phyloP scores from a whole-genome alignment of 2,113 vertebrate species.

The Petromus typicus region DNA sequence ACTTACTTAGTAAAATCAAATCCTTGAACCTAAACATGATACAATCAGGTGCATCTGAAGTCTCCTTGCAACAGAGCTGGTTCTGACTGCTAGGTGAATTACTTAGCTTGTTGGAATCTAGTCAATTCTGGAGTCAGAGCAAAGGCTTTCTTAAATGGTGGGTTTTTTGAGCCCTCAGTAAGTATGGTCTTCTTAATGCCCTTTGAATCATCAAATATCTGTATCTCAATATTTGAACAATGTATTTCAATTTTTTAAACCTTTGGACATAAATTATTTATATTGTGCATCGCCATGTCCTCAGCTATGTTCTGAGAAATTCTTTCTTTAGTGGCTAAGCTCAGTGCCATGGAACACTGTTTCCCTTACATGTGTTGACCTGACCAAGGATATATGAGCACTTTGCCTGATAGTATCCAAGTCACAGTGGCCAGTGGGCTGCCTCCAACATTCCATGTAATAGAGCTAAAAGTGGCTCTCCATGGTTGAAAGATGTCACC shows the following conservation, averaged over 20 bases:
- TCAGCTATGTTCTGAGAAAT: not conserved
- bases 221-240: constrained; percentile 54
- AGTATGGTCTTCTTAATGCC: not conserved
- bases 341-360: not conserved
- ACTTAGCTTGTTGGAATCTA: not conserved
- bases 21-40: not conserved
- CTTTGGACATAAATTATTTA: constrained; percentile 44
- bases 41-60: not conserved
- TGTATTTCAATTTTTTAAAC: constrained; percentile 40
- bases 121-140: not conserved
- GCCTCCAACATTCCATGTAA: not conserved
- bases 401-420: not conserved
- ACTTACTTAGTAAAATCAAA: not conserved
- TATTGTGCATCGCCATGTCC: not conserved
- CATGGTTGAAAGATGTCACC: not conserved
- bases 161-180: not conserved
- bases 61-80: not conserved
- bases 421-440: not conserved
- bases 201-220: constrained; percentile 2
- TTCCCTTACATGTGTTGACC: not conserved
- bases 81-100: not conserved
- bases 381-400: too few species aligned
- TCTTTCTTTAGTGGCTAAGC: not conserved
- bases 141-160: constrained; percentile 23
- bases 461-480: not conserved